These are phyloP conservation scores for Dendrocincla tyrannina DNA, from an alignment of 2,797 vertebrate species.

Conservation along the genomic window DNA sequence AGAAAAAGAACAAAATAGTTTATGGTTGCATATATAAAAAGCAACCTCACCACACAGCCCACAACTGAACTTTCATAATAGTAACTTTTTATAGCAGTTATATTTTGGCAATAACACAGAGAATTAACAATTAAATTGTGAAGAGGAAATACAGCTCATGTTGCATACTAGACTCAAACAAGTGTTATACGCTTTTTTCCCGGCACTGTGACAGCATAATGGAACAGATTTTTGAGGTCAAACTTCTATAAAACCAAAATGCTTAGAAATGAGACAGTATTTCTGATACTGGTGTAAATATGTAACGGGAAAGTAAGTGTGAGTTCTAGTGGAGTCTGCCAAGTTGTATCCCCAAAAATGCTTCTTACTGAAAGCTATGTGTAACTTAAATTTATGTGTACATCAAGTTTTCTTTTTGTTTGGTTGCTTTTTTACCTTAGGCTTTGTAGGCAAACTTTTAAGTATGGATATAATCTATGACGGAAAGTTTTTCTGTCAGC, in stretches of 20 bases:
- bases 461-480: neutral
- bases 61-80: neutral
- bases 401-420: neutral
- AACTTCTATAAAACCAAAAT: neutral
- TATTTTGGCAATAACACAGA: neutral
- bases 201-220: neutral
- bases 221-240: neutral
- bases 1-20: neutral
- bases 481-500: neutral
- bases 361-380: neutral
- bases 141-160: neutral
- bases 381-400: neutral
- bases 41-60: neutral
- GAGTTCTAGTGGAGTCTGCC: neutral
- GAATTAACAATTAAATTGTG: neutral
- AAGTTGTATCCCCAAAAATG: neutral
- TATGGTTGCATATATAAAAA: neutral
- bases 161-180: neutral
- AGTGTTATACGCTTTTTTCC: neutral
- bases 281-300: neutral
- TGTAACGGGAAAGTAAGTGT: neutral
- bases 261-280: neutral
- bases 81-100: neutral
- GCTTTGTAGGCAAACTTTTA: neutral
- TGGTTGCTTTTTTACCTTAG: neutral